Evolutionary conservation across 2,113 vertebrate genomes (phyloP), one percentile per base, ranked within the genome.

Genomic region (Hemicordylus capensis): DNA sequence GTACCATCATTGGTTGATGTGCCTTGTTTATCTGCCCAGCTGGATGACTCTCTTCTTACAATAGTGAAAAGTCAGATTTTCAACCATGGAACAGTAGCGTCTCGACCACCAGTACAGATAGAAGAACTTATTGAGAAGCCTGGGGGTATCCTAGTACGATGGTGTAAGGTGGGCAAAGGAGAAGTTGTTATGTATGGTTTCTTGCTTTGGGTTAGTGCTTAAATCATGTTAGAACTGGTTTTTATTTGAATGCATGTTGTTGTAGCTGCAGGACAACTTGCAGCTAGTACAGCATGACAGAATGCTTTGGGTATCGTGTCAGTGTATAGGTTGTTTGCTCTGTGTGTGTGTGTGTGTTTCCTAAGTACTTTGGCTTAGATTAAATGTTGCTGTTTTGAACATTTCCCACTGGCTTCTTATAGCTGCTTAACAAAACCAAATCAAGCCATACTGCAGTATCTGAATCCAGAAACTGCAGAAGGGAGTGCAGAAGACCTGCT

Each of bases 1-100:
- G 98, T 99, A n/a, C 99, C 99, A 0, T 97, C 96, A 2, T 88
- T 99, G 94, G 98, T 98, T 90, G 99, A 99, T 0, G 99, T 99
- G 63, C 98, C 98, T 67, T 98, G 98, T 90, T 96, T 99, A 56
- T 99, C 98, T 6, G 99, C 98, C 87, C 98, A 99, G 93, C 89
- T 99, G 92, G 98, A 99, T 7, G 98, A 99, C 90, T 97, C 97
- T n/a, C 91, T 99, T 91, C 95, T 99, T 89, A 96, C 95, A 8
- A 94, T 97, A 88, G 87, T 99, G 91, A 97, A 96, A 92, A 97
- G 98, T 70, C 94, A 97, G 10, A 97, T 98, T 94, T 97, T 95
- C 85, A 97, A 95, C 9, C 98, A 98, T 6, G 98, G 98, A 75
- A 96, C 96, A 0, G 97, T 99, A 89, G 97, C 98, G 5, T 98